Evolutionary conservation across 2,888 invertebrate species (phyloP).

Genomic region (Tipula vernalis): DNA sequence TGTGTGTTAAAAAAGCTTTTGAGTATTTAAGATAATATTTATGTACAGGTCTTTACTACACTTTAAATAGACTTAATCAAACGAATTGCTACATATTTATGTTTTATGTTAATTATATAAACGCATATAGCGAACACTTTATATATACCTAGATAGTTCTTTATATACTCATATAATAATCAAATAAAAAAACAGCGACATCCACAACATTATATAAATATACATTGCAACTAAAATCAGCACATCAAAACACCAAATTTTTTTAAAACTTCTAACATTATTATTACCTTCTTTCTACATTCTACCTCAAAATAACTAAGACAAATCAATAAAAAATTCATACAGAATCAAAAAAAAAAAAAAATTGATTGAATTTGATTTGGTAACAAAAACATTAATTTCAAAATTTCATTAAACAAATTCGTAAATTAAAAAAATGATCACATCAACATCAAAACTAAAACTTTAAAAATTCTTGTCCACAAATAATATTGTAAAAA

Average conservation of each 20-base stretch:
- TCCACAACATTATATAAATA: not conserved
- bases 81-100: not conserved
- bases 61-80: not conserved
- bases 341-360: not conserved
- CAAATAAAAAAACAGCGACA: not conserved
- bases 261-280: not conserved
- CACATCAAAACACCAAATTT: not conserved
- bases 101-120: not conserved
- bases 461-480: not conserved
- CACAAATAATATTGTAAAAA: not conserved
- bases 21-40: not conserved
- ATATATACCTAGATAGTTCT: not conserved
- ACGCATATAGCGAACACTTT: not conserved
- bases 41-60: not conserved
- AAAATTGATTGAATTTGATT: not conserved
- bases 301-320: not conserved
- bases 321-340: not conserved
- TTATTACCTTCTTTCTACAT: not conserved
- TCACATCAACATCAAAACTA: slow-evolving; percentile 4
- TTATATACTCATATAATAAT: not conserved
- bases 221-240: not conserved
- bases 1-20: not conserved
- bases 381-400: not conserved
- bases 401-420: not conserved
- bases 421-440: not conserved